Conservation (phyloP, 2,888 invertebrate species). For the Pseudococcus viburni region DNA sequence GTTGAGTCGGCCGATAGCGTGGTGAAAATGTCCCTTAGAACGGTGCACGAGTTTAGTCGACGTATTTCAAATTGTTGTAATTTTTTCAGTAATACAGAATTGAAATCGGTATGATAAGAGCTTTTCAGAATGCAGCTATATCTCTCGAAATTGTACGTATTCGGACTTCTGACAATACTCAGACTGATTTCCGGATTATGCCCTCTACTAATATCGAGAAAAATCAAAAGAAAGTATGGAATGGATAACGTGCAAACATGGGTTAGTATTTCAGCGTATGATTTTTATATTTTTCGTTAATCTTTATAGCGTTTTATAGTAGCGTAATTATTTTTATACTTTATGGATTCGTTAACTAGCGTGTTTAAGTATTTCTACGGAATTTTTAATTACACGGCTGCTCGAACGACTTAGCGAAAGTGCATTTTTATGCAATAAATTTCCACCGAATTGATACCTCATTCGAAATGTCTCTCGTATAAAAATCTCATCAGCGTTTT, state of each 20-base stretch:
- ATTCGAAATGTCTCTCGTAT: constrained; percentile 25
- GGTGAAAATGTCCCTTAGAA: constrained; percentile 1
- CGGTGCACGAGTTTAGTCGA: neutral
- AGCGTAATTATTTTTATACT: neutral
- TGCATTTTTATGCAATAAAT: neutral
- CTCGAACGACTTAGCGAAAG: neutral
- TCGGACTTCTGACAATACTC: constrained; percentile 60
- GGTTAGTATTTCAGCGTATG: constrained; percentile 52
- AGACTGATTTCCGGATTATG: constrained; percentile 67
- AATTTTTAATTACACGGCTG: neutral
- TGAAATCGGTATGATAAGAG: constrained; percentile 49
- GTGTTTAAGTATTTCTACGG: neutral
- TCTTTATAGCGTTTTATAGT: constrained; percentile 6
- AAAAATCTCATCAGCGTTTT: constrained; percentile 14
- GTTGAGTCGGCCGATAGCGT: neutral
- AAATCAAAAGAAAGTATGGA: constrained; percentile 62
- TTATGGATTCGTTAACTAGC: neutral
- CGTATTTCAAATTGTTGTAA: constrained; percentile 1
- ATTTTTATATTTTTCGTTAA: constrained; percentile 14
- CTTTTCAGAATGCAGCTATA: constrained; percentile 44
- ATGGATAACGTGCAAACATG: constrained; percentile 53
- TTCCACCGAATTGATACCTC: neutral
- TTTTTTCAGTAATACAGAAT: constrained; percentile 8
- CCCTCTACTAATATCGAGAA: constrained; percentile 66
- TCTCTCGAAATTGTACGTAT: constrained; percentile 53